Evolutionary conservation across 1,140 invertebrate species (phyloP).

Genomic region (Bombus affinis): DNA sequence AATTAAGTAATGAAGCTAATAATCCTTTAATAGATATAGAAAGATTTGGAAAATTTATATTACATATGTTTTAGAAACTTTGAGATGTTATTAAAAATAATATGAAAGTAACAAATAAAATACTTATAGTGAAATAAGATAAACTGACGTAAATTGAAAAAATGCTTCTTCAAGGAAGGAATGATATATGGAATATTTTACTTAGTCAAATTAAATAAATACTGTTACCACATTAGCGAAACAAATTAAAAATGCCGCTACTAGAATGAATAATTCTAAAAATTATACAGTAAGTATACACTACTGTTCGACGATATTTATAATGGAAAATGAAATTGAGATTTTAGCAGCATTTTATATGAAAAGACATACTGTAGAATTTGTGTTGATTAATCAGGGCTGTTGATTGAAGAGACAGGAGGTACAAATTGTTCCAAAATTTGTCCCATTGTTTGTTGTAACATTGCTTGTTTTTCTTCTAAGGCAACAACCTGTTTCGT

Average conservation of each 20-base stretch:
- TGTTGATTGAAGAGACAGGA: conserved; percentile 65
- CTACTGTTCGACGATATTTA: conserved; percentile 47
- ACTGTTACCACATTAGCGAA: conserved; percentile 48
- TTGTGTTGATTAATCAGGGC: conserved; percentile 67
- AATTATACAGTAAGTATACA: conserved; percentile 53
- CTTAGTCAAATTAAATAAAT: conserved; percentile 53
- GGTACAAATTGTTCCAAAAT: conserved; percentile 75
- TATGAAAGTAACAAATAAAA: conserved; percentile 9
- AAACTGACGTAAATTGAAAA: conserved; percentile 28
- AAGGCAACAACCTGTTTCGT: conserved; percentile 73
- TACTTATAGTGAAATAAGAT: conserved; percentile 46
- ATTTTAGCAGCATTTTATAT: conserved; percentile 46
- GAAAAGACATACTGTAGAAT: conserved; percentile 60
- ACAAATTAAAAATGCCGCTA: conserved; percentile 55
- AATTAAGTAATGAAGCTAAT: conserved; percentile 15
- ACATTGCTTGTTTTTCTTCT: conserved; percentile 76
- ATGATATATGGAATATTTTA: conserved; percentile 62
- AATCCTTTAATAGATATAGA: conserved; percentile 2
- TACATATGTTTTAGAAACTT: not conserved
- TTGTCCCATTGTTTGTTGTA: conserved; percentile 76
- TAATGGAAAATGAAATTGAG: conserved; percentile 53
- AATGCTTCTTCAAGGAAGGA: conserved; percentile 40
- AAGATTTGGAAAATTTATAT: not conserved
- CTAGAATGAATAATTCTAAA: conserved; percentile 69
- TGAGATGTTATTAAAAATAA: not conserved